Evolutionary conservation across 2,113 vertebrate genomes (phyloP), one percentile per base, ranked within the genome.

Genomic region (Hylia prasina): DNA sequence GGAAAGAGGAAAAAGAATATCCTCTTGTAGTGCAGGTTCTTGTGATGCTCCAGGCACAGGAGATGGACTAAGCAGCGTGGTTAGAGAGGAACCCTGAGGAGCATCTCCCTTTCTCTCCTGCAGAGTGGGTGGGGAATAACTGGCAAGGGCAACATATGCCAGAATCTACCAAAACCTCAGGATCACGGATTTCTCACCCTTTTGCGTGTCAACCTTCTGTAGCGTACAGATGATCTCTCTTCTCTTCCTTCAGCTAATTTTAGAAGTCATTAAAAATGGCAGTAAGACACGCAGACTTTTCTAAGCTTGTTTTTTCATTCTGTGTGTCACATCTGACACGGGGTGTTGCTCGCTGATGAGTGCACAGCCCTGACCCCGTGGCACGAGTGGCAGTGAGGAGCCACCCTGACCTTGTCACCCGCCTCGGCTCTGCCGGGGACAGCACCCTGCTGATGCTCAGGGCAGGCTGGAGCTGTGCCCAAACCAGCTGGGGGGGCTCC

Each of bases 171-270:
- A 66, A 87, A 95, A 90, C 68, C 51, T 78, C 68, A 56, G 47
- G 27, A 90, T 94, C 68, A 75, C 80, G 78, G 72, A 73, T 93
- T 95, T 92, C 76, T 92, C 71, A 61, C 81, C 56, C 54, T 66
- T 20, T 89, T 70, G 47, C 25, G 0, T 68, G 76, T 92, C 76
- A 92, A 1, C 79, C 28, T 94, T 95, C 82, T 89, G 72, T 33
- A 39, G 39, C 0, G 0, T 56, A 13, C 80, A 92, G 76, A 93
- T 86, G 79, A 92, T 96, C 42, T 39, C 64, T 64, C 39, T 76
- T 45, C 54, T 53, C 47, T 78, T 47, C 35, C 33, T 63, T 28
- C 51, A 80, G 68, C 75, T 90, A 58, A 92, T 93, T 94, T 82
- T 65, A 82, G 60, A 51, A 82, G 82, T 4, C 17, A 65, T 33